These are phyloP conservation scores for Parapristionchus giblindavisi DNA, from an alignment of 2,888 invertebrate genomes.

Conservation along the genomic window DNA sequence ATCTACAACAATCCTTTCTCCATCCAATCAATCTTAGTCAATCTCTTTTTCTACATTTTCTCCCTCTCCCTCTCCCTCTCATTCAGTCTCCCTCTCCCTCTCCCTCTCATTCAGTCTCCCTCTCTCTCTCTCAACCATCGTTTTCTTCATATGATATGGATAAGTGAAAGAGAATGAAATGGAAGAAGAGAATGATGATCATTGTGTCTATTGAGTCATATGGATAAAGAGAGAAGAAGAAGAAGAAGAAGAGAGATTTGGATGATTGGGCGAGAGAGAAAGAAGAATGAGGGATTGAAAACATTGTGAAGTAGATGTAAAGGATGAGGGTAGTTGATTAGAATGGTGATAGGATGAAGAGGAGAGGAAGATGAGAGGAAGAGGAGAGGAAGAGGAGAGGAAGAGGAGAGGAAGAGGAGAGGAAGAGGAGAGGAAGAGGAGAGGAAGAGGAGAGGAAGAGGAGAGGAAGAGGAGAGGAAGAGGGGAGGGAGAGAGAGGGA, in stretches of 20 bases:
- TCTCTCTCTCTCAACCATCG: constrained; percentile 7
- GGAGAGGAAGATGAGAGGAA: constrained; percentile 1
- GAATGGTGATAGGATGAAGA: constrained; percentile 12
- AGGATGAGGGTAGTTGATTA: background rate
- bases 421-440: constrained; percentile 36
- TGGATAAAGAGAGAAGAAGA: background rate
- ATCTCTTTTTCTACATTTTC: background rate
- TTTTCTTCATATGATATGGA: background rate
- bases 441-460: constrained; percentile 25
- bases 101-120: constrained; percentile 12
- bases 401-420: constrained; percentile 35
- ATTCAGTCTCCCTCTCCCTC: constrained; percentile 1
- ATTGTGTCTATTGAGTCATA: no score
- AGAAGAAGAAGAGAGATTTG: background rate
- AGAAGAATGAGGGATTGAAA: background rate
- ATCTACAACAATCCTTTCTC: background rate
- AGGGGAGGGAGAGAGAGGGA: background rate
- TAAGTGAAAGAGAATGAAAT: background rate
- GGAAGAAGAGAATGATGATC: constrained; percentile 7
- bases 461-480: constrained; percentile 12
- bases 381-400: constrained; percentile 4
- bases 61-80: background rate
- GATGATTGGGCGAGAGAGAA: background rate
- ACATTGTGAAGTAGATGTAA: background rate
- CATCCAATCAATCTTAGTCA: background rate